phyloP scores from a whole-genome alignment of 2,888 invertebrate genomes.

The Osedax frankpressi region DNA sequence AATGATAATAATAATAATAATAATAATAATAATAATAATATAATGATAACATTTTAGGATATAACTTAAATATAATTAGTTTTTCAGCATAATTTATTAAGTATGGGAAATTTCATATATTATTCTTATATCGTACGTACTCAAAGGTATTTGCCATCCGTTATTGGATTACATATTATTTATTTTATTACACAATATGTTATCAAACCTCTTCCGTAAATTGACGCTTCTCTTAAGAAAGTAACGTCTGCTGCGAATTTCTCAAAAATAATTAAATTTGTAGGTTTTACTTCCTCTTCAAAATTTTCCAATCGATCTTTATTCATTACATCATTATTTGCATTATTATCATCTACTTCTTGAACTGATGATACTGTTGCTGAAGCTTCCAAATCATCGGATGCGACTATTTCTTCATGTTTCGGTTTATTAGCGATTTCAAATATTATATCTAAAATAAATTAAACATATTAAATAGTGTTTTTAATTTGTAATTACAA shows the following conservation, averaged over 20 bases:
- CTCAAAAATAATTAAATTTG: not conserved
- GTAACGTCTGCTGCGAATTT: not conserved
- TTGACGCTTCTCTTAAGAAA: not conserved
- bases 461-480: not conserved
- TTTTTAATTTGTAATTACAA: not conserved
- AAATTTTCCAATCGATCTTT: not conserved
- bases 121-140: too few species aligned
- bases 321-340: not conserved
- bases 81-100: too few species aligned
- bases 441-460: not conserved
- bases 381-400: not conserved
- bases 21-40: too few species aligned
- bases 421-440: not conserved
- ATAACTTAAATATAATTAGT: too few species aligned
- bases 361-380: not conserved
- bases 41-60: too few species aligned
- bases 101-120: too few species aligned
- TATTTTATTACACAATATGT: not conserved
- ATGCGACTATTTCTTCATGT: not conserved
- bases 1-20: too few species aligned
- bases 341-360: not conserved
- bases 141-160: too few species aligned
- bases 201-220: not conserved
- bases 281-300: not conserved
- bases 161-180: too few species aligned